These are phyloP conservation scores for Catostomus latipinnis DNA, from an alignment of 2,797 vertebrate genomes.

Conservation along the genomic window DNA sequence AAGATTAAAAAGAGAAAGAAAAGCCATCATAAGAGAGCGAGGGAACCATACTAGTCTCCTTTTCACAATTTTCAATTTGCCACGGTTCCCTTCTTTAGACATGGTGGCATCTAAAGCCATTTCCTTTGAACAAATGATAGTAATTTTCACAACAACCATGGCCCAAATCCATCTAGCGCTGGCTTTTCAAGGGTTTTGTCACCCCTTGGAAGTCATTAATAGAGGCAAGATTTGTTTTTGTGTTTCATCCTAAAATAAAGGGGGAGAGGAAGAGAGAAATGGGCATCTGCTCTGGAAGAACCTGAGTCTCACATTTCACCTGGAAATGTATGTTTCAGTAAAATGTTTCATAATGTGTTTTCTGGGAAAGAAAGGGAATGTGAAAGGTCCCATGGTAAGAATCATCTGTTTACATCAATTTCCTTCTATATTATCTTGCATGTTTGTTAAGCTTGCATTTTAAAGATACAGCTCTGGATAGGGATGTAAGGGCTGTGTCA, in stretches of 20 bases:
- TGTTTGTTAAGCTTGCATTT: neutral
- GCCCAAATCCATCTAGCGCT: constrained; percentile 72
- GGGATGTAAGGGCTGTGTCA: no score
- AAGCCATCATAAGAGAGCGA: constrained; percentile 48
- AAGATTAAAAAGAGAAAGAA: constrained; percentile 59
- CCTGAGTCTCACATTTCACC: neutral
- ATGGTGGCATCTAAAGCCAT: constrained; percentile 74
- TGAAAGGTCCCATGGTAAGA: neutral
- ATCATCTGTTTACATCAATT: constrained; percentile 7
- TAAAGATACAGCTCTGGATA: neutral
- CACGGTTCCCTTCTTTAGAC: constrained; percentile 74
- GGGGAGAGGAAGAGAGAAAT: constrained; percentile 56
- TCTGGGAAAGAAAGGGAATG: neutral
- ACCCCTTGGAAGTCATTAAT: constrained; percentile 81
- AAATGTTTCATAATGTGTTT: constrained; percentile 8
- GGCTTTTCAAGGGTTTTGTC: constrained; percentile 78
- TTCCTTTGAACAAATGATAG: constrained; percentile 82
- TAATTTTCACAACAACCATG: constrained; percentile 75
- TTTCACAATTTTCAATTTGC: constrained; percentile 81
- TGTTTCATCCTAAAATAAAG: constrained; percentile 52
- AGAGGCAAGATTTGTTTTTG: constrained; percentile 76
- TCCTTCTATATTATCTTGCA: neutral
- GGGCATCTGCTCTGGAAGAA: constrained; percentile 40
- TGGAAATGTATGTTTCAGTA: constrained; percentile 1
- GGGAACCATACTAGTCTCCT: constrained; percentile 61